These are phyloP conservation scores for Pomatostomus ruficeps DNA, from an alignment of 2,113 vertebrate genomes.

Conservation along the genomic window DNA sequence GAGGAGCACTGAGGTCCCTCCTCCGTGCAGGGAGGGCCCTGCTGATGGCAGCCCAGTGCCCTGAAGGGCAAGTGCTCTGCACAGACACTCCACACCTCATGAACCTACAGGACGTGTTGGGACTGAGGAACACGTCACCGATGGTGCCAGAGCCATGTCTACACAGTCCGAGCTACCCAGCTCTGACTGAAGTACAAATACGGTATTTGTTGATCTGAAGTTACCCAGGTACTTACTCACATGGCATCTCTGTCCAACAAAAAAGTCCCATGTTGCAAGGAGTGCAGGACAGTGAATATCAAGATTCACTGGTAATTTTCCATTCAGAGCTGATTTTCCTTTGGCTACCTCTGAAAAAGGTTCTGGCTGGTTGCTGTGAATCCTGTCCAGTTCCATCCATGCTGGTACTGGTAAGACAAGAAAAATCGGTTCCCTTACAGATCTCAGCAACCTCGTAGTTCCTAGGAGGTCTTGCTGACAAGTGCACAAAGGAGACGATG, in stretches of 20 bases:
- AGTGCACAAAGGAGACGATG: not conserved
- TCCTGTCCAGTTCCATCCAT: not conserved
- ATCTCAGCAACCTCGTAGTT: not conserved
- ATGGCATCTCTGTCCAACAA: not conserved
- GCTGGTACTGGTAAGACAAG: not conserved
- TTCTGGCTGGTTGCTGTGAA: not conserved
- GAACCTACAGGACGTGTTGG: not conserved
- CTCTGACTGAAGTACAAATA: not conserved
- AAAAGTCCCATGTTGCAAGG: not conserved
- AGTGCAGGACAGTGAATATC: not conserved
- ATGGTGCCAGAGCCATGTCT: not conserved
- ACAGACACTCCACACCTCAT: not conserved
- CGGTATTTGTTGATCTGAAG: not conserved
- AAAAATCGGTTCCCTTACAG: not conserved
- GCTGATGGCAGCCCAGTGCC: not conserved
- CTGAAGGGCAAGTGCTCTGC: not conserved
- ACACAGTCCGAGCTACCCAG: not conserved
- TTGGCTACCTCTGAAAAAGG: not conserved
- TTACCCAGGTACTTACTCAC: constrained; percentile 1
- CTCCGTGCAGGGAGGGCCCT: not conserved
- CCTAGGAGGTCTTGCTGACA: not conserved
- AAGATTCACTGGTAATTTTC: not conserved
- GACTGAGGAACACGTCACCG: not conserved
- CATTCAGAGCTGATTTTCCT: not conserved
- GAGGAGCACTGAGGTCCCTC: not conserved